A percentile compares a stretch with the other conserved stretches of the same genome.
phyloP scores from a whole-genome alignment of 2,113 vertebrate genomes.

The Xyrauchen texanus region DNA sequence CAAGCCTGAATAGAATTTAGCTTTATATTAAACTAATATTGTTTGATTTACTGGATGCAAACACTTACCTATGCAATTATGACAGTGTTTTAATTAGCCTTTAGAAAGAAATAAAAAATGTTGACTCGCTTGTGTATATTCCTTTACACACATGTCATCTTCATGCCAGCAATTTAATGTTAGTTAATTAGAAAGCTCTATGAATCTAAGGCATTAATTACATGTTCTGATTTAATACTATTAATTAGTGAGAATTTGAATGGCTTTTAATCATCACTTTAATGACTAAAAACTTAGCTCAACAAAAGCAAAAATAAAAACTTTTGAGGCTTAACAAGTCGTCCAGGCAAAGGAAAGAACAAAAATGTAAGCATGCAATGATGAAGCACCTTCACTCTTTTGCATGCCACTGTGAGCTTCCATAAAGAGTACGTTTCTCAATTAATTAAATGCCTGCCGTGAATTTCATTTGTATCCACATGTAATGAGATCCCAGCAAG shows the following conservation, averaged over 20 bases:
- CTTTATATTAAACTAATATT: not conserved
- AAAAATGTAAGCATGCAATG: not conserved
- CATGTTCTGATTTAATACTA: constrained; percentile 39
- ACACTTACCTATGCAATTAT: not conserved
- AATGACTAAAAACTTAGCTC: constrained; percentile 17
- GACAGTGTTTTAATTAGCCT: constrained; percentile 13
- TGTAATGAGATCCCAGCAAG: constrained; percentile 40
- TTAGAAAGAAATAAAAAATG: constrained; percentile 21
- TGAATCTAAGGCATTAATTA: constrained; percentile 24
- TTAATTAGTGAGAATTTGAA: constrained; percentile 25
- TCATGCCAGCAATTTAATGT: constrained; percentile 24
- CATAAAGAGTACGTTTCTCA: constrained; percentile 36
- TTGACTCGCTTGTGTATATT: constrained; percentile 1
- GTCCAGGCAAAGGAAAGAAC: not conserved
- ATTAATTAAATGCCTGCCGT: constrained; percentile 41
- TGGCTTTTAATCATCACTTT: constrained; percentile 14
- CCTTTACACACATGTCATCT: not conserved
- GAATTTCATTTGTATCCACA: constrained; percentile 35
- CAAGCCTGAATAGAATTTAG: not conserved
- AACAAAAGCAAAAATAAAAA: not conserved
- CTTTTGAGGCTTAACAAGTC: constrained; percentile 18
- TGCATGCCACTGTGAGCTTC: constrained; percentile 27
- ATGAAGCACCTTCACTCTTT: constrained; percentile 14
- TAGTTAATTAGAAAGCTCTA: constrained; percentile 6
- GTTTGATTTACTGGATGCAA: not conserved